phyloP scores from a whole-genome alignment of 2,888 invertebrate species.

The Aelia acuminata region DNA sequence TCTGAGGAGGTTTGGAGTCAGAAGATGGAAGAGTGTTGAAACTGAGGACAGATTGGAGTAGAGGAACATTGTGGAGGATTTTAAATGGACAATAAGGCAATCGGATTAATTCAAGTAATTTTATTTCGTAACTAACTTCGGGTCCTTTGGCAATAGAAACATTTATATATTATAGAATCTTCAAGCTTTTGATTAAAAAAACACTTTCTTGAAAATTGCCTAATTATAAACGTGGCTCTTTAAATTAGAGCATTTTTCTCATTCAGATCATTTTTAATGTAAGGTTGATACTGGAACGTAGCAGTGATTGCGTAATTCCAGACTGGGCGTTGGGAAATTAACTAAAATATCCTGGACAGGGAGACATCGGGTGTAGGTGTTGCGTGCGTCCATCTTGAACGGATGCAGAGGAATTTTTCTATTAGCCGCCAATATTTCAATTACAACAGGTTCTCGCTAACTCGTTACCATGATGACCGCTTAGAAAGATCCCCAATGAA shows the following conservation, averaged over 20 bases:
- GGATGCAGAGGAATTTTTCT: slow-evolving; percentile 30
- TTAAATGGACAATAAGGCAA: too few relatives aligned
- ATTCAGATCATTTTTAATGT: neutral
- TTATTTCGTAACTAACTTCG: too few relatives aligned
- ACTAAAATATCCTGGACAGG: neutral
- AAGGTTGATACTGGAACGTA: neutral
- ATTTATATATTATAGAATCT: too few relatives aligned
- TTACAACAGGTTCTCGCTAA: neutral
- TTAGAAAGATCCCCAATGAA: neutral
- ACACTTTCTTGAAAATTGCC: neutral
- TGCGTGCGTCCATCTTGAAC: neutral
- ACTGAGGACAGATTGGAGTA: too few relatives aligned
- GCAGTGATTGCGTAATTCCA: neutral
- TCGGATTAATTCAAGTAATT: too few relatives aligned
- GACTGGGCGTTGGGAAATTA: neutral
- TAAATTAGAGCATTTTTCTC: neutral
- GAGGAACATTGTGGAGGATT: too few relatives aligned
- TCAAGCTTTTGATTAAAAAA: neutral
- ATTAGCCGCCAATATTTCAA: slow-evolving; percentile 37
- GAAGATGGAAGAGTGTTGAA: too few relatives aligned
- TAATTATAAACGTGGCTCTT: neutral
- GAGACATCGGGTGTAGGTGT: neutral
- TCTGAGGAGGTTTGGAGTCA: too few relatives aligned
- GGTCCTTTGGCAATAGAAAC: too few relatives aligned
- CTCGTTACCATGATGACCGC: slow-evolving; percentile 3